phyloP scores from a whole-genome alignment of 2,888 invertebrate genomes.

The Geophilus truncorum region DNA sequence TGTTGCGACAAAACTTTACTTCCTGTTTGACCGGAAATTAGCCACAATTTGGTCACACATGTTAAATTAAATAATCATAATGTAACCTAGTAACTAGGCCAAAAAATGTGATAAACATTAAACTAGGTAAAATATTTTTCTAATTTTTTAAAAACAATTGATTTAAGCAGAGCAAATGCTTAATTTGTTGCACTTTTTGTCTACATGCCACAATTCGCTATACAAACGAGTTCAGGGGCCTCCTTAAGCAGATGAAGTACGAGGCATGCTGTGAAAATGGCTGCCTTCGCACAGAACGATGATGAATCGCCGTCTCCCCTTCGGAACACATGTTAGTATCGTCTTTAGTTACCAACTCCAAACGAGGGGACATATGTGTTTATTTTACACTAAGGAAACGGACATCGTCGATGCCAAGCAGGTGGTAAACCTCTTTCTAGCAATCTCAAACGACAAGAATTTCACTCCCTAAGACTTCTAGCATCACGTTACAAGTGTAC shows the following conservation, averaged over 20 bases:
- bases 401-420: constrained; percentile 4
- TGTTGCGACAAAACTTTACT: neutral
- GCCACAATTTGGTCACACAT: neutral
- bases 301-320: constrained; percentile 4
- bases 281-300: neutral
- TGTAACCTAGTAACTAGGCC: too few species aligned
- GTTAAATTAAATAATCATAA: neutral
- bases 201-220: neutral
- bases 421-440: neutral
- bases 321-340: constrained; percentile 4
- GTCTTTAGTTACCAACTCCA: constrained; percentile 12
- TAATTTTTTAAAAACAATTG: too few species aligned
- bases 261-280: constrained; percentile 6
- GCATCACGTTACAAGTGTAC: neutral
- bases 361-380: constrained; percentile 8
- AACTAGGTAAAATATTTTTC: too few species aligned
- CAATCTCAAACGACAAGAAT: neutral
- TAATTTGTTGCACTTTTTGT: neutral
- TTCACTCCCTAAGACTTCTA: neutral
- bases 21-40: neutral
- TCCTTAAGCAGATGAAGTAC: constrained; percentile 2
- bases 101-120: too few species aligned
- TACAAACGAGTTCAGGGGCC: neutral
- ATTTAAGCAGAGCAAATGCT: neutral
- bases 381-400: neutral